Base-by-base conservation (phyloP, 1,140 invertebrate genomes). In the Bradynema listronoti region DNA sequence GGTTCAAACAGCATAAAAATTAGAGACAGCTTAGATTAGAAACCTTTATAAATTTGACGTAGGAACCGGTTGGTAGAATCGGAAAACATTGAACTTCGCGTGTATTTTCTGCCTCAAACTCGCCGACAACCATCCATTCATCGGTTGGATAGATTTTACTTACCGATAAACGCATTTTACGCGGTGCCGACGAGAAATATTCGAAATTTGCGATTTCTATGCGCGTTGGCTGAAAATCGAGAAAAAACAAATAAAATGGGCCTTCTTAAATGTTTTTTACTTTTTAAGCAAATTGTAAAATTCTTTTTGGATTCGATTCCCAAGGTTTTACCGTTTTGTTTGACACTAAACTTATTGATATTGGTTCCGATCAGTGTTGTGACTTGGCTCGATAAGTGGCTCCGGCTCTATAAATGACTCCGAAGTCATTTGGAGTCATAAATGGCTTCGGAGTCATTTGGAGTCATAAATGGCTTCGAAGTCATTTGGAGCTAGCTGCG, bases 201-300 rank as follows among this genome's bases (percentile, higher is more conserved):
- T 99, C 95, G 78, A 94, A 92, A 79, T 97, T 99, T 9, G 91
- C 94, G 53, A 98, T 81, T 71, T 97, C 91, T 61, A 97, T 86
- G 79, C 81, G 70, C 43, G 80, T 80, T 50, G 79, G 49, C 66
- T 63, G 54, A 62, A 68, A 27, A 33, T 24, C 22, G 7, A 22
- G 7, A 47, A 47, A 47, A 47, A 9, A 9, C 11, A 47, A 47
- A 9, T 9, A 22, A 47, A 7, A 9, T 7, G 7, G 29, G 11
- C 19, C 36, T 11, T 39, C 36, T 39, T 19, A 39, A 39, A 11
- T 39, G 11, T 11, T 39, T 39, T 39, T 19, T 19, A 39, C 36
- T 19, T 19, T 19, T 11, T 39, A 39, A 39, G 11, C n/a, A n/a
- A n/a, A n/a, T n/a, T n/a, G n/a, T n/a, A n/a, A n/a, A n/a, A n/a